A percentile compares a stretch with the other conserved stretches of the same genome.
These are phyloP conservation scores for Zhuqinia jingwanae DNA, from an alignment of 2,888 invertebrate genomes.

Conservation along the genomic window DNA sequence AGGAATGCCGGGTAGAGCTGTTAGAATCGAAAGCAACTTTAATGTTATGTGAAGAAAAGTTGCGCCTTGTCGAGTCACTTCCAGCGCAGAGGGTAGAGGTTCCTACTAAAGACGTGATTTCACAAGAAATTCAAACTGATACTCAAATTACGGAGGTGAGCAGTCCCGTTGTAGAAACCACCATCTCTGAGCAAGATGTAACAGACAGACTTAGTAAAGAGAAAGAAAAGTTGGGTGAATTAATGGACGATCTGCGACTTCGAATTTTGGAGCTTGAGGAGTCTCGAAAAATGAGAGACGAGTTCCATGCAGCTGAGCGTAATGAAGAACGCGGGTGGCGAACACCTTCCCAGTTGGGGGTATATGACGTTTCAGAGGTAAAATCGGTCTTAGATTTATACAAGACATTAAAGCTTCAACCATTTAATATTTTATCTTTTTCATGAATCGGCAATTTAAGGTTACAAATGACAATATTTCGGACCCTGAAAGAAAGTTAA, in stretches of 20 bases:
- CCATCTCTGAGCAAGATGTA: conserved; percentile 35
- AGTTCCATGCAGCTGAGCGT: not conserved
- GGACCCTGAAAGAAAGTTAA: conserved; percentile 9
- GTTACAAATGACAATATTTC: conserved; percentile 32
- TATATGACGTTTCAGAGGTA: conserved; percentile 13
- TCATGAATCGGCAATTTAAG: not conserved
- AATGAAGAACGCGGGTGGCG: not conserved
- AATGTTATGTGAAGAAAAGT: conserved; percentile 68
- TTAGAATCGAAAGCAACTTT: conserved; percentile 76
- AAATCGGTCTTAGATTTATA: not conserved
- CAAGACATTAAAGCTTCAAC: no score
- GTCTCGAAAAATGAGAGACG: conserved; percentile 22
- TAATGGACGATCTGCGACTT: conserved; percentile 47
- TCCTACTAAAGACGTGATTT: conserved; percentile 54
- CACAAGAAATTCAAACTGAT: conserved; percentile 61
- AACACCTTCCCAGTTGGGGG: conserved; percentile 16
- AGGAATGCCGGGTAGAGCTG: conserved; percentile 72
- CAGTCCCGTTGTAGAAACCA: not conserved
- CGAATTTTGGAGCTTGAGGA: conserved; percentile 53
- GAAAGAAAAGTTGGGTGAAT: conserved; percentile 55
- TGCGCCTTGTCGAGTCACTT: conserved; percentile 82
- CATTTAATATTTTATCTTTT: not conserved
- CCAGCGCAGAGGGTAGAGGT: conserved; percentile 87
- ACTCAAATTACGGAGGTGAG: conserved; percentile 2
- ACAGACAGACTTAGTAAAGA: conserved; percentile 25